A percentile compares a stretch with the other conserved stretches of the same genome.
Conservation (phyloP, 2,797 vertebrate genomes). For the Mormyrus proboscirostris region DNA sequence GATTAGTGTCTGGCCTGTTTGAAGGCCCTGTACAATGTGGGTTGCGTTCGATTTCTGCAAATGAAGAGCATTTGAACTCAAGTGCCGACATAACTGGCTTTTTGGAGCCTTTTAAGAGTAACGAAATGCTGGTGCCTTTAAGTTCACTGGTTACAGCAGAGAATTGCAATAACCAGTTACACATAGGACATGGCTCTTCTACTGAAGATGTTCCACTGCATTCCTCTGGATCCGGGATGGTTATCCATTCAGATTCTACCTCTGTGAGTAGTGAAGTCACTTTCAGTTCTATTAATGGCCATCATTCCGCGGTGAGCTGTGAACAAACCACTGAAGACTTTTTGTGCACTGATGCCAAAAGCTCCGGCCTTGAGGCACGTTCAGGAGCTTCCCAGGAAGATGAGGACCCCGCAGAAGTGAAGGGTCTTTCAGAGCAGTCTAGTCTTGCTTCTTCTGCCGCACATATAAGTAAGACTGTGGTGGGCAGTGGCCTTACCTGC, state of each 20-base stretch:
- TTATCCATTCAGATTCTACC: conserved; percentile 56
- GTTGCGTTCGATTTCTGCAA: conserved; percentile 43
- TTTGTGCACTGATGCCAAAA: conserved; percentile 64
- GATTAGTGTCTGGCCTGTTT: conserved; percentile 17
- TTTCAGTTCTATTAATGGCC: conserved; percentile 41
- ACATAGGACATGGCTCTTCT: conserved; percentile 50
- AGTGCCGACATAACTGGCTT: conserved; percentile 33
- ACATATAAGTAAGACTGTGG: conserved; percentile 9
- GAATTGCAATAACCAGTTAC: conserved; percentile 40
- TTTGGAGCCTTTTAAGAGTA: conserved; percentile 40
- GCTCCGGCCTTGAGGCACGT: conserved; percentile 48
- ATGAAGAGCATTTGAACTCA: conserved; percentile 54
- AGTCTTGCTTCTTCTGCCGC: conserved; percentile 30
- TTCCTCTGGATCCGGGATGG: conserved; percentile 45
- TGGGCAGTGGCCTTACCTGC: conserved; percentile 47
- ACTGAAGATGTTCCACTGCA: conserved; percentile 50
- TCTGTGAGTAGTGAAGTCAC: conserved; percentile 44
- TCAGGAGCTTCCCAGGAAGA: conserved; percentile 41
- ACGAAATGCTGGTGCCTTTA: conserved; percentile 59
- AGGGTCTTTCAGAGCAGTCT: conserved; percentile 35
- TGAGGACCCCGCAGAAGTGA: conserved; percentile 26
- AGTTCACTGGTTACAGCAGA: conserved; percentile 57
- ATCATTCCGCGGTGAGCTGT: conserved; percentile 38
- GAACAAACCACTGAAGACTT: conserved; percentile 52
- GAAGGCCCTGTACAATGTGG: conserved; percentile 51